Percentiles rank a stretch among this genome's conserved stretches.
These are phyloP conservation scores for Aelia acuminata DNA, from an alignment of 2,888 invertebrate species.

Conservation along the genomic window DNA sequence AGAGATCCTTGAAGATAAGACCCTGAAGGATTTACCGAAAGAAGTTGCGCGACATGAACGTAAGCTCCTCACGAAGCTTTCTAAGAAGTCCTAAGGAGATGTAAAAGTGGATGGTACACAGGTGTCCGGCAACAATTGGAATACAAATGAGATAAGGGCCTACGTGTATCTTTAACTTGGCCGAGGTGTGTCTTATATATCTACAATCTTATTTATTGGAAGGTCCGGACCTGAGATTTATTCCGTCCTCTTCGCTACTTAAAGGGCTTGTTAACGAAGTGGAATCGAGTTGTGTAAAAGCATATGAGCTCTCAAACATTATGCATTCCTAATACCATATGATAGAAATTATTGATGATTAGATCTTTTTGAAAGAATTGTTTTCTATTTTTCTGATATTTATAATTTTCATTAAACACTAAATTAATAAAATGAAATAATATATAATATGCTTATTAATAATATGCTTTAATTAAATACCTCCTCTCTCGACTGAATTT, in stretches of 20 bases:
- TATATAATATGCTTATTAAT: too few species aligned
- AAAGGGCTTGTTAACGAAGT: neutral
- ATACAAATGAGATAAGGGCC: slow-evolving; percentile 41
- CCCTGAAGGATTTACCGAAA: neutral
- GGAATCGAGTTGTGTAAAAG: neutral
- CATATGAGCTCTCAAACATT: neutral
- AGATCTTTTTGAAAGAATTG: too few species aligned
- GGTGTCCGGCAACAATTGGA: slow-evolving; percentile 34
- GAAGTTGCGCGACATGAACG: neutral
- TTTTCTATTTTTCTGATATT: too few species aligned
- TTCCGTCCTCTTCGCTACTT: slow-evolving; percentile 24
- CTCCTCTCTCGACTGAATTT: too few species aligned
- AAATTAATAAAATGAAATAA: too few species aligned
- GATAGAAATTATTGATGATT: neutral
- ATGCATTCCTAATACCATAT: neutral
- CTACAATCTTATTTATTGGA: slow-evolving; percentile 38
- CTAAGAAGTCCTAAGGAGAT: slow-evolving; percentile 29
- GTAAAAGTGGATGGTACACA: slow-evolving; percentile 16
- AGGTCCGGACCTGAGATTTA: neutral
- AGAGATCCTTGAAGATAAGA: neutral
- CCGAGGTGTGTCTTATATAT: slow-evolving; percentile 19
- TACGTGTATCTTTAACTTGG: neutral
- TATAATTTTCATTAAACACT: too few species aligned
- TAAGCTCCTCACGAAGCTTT: slow-evolving; percentile 11
- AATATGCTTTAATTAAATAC: too few species aligned